Evolutionary conservation across 2,888 invertebrate genomes (phyloP).

Genomic region (Rambutsinella grinnellia): DNA sequence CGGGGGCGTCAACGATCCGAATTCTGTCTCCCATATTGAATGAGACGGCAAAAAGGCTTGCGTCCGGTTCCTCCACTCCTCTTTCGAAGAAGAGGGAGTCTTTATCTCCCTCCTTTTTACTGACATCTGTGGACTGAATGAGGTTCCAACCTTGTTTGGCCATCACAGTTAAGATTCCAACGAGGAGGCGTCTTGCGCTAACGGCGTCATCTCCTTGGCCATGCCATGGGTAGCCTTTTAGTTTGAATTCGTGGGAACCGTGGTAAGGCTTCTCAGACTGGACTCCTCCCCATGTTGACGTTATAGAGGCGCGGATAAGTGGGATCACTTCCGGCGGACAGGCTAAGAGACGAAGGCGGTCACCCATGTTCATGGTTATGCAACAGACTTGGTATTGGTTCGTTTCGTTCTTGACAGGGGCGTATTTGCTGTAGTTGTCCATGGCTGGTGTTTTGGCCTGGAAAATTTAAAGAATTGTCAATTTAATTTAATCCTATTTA

Average conservation of each 20-base stretch:
- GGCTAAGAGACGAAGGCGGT: conserved; percentile 44
- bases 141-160: conserved; percentile 53
- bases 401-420: no score
- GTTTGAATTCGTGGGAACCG: conserved; percentile 53
- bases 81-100: conserved; percentile 59
- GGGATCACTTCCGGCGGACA: conserved; percentile 36
- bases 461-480: no score
- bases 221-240: conserved; percentile 30
- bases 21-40: conserved; percentile 40
- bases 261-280: conserved; percentile 50
- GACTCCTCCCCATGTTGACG: conserved; percentile 35
- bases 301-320: conserved; percentile 23
- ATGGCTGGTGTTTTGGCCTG: no score
- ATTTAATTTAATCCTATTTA: no score
- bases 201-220: conserved; percentile 23
- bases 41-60: conserved; percentile 39
- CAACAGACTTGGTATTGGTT: no score
- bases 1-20: conserved; percentile 49
- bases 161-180: conserved; percentile 41
- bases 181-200: conserved; percentile 23
- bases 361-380: conserved; percentile 47
- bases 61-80: conserved; percentile 33
- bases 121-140: conserved; percentile 47
- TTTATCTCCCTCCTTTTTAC: conserved; percentile 47
- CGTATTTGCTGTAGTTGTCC: no score